Conservation (phyloP, 2,888 invertebrate genomes). For the Ennomos erosarius region DNA sequence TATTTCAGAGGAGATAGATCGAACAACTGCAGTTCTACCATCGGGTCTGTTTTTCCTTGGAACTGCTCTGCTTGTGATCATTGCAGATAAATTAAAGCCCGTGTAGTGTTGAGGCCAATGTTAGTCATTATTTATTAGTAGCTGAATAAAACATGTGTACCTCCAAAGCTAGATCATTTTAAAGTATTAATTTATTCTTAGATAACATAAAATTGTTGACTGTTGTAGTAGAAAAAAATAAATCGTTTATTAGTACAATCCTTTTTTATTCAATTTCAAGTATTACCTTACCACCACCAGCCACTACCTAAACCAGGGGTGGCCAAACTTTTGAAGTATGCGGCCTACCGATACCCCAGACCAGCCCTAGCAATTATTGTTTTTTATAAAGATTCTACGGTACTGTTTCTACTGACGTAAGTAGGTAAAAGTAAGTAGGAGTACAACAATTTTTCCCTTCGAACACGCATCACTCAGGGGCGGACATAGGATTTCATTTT, state of each 20-base stretch:
- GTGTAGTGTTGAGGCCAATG: conserved; percentile 52
- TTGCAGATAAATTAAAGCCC: conserved; percentile 77
- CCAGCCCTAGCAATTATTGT: too few relatives aligned
- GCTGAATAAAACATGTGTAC: conserved; percentile 53
- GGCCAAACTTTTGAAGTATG: too few relatives aligned
- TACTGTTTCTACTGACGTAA: too few relatives aligned
- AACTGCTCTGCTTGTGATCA: conserved; percentile 73
- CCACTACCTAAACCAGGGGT: too few relatives aligned
- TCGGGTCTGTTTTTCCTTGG: conserved; percentile 79
- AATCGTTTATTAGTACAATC: conserved; percentile 43
- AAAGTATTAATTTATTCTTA: conserved; percentile 75
- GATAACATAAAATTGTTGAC: conserved; percentile 49
- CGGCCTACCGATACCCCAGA: too few relatives aligned
- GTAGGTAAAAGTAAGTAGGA: too few relatives aligned
- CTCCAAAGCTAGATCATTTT: conserved; percentile 59
- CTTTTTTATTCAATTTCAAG: conserved; percentile 19
- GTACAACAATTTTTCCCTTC: too few relatives aligned
- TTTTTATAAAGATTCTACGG: too few relatives aligned
- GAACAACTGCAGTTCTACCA: conserved; percentile 67
- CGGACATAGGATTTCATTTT: too few relatives aligned
- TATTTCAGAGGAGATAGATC: conserved; percentile 70
- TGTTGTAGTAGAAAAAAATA: conserved; percentile 56
- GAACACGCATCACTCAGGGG: too few relatives aligned
- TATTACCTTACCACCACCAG: neutral
- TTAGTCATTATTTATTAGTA: conserved; percentile 52